Conservation (phyloP, 2,797 vertebrate species). For the Columba guinea region DNA sequence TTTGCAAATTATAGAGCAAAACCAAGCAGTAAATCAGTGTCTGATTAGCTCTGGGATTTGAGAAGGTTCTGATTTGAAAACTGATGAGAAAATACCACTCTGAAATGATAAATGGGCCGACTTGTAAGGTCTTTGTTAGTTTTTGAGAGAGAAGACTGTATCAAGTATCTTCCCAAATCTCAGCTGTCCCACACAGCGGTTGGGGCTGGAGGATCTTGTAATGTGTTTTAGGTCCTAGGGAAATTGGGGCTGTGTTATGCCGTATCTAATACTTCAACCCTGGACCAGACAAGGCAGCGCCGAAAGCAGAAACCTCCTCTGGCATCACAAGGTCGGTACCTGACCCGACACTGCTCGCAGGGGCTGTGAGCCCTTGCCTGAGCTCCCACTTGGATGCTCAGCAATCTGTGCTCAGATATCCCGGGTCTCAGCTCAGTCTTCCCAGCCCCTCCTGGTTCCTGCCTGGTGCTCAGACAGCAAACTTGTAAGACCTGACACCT, state of each 20-base stretch:
- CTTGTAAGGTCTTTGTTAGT: neutral
- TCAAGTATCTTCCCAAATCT: neutral
- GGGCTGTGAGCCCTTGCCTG: neutral
- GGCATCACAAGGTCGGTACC: neutral
- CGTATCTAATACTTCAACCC: rapidly evolving
- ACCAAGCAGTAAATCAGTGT: conserved; percentile 13
- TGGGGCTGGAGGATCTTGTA: neutral
- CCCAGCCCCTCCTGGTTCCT: neutral
- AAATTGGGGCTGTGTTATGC: rapidly evolving
- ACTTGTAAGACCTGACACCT: rapidly evolving
- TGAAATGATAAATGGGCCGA: neutral
- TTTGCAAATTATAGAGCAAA: conserved; percentile 41
- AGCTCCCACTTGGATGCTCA: neutral
- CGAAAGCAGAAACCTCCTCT: neutral
- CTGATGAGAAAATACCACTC: conserved; percentile 26
- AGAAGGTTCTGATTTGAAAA: conserved; percentile 41
- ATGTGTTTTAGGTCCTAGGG: neutral
- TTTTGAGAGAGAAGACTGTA: neutral
- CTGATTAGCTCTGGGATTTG: conserved; percentile 42
- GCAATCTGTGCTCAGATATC: rapidly evolving
- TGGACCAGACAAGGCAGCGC: neutral
- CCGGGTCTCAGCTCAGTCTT: neutral
- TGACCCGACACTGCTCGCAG: neutral
- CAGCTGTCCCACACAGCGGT: neutral
- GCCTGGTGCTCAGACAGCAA: neutral